Evolutionary conservation across 1,140 invertebrate species (phyloP).

Genomic region (Dolichoris vasculosae): DNA sequence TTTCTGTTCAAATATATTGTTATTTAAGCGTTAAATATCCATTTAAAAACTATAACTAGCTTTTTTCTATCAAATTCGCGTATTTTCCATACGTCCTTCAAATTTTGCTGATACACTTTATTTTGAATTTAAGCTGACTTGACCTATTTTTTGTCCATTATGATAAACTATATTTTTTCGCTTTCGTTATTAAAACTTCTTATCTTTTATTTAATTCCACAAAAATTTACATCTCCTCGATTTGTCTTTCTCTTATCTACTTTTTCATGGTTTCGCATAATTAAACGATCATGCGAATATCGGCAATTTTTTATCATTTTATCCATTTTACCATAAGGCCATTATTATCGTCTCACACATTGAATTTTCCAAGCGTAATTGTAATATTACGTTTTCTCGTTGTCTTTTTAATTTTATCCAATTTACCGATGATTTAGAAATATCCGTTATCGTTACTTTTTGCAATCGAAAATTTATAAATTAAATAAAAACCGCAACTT

Average conservation of each 20-base stretch:
- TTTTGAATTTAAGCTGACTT: not conserved
- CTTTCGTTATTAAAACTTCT: constrained; percentile 30
- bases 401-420: not conserved
- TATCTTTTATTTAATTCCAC: not conserved
- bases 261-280: constrained; percentile 17
- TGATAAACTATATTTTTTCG: constrained; percentile 26
- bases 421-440: not conserved
- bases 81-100: not conserved
- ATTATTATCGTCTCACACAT: not conserved
- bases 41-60: not conserved
- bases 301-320: not conserved
- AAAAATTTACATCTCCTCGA: constrained; percentile 16
- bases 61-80: not conserved
- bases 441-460: not conserved
- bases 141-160: constrained; percentile 33
- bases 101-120: not conserved
- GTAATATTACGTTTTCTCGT: not conserved
- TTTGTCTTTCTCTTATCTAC: constrained; percentile 10
- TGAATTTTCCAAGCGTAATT: not conserved
- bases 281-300: not conserved
- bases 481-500: not conserved
- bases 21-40: too few species aligned
- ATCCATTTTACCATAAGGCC: not conserved
- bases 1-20: too few species aligned
- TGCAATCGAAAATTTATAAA: too few species aligned